Evolutionary conservation across 2,797 vertebrate species (phyloP).

Genomic region (Lagocephalus sceleratus): DNA sequence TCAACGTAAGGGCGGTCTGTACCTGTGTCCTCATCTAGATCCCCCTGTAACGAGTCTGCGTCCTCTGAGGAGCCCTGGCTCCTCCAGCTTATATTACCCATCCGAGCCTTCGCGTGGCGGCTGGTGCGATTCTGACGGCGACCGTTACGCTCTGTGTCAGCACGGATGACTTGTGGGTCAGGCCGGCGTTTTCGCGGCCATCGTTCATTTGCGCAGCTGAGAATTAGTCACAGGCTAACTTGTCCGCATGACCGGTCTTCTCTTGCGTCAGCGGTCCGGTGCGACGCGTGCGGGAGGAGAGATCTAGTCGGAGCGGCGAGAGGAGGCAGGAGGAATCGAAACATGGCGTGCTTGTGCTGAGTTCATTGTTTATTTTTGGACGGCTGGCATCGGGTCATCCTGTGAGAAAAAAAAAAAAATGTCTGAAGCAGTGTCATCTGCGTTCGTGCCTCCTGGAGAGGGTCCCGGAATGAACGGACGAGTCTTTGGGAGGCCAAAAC

Average conservation of each 20-base stretch:
- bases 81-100: constrained; percentile 77
- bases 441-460: constrained; percentile 29
- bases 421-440: constrained; percentile 11
- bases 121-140: constrained; percentile 20
- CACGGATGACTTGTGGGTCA: constrained; percentile 21
- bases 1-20: constrained; percentile 28
- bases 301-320: constrained; percentile 53
- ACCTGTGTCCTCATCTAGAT: constrained; percentile 73
- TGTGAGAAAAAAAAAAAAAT: constrained; percentile 2
- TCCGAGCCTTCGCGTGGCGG: constrained; percentile 48
- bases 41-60: constrained; percentile 60
- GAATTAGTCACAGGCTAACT: constrained; percentile 57
- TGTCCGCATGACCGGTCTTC: constrained; percentile 46
- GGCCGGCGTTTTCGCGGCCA: constrained; percentile 32
- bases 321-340: constrained; percentile 25
- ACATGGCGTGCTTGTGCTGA: constrained; percentile 5
- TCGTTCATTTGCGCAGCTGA: constrained; percentile 44
- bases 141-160: constrained; percentile 7
- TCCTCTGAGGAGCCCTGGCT: constrained; percentile 66
- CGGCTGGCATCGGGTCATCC: constrained; percentile 20
- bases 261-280: constrained; percentile 53
- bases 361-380: constrained; percentile 15
- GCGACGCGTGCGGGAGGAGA: constrained; percentile 33
- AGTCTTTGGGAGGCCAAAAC: constrained; percentile 30
- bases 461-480: constrained; percentile 37